A percentile compares a stretch with the other conserved stretches of the same genome.
These are phyloP conservation scores for Fragum fragum DNA, from an alignment of 2,888 invertebrate genomes.

Conservation along the genomic window DNA sequence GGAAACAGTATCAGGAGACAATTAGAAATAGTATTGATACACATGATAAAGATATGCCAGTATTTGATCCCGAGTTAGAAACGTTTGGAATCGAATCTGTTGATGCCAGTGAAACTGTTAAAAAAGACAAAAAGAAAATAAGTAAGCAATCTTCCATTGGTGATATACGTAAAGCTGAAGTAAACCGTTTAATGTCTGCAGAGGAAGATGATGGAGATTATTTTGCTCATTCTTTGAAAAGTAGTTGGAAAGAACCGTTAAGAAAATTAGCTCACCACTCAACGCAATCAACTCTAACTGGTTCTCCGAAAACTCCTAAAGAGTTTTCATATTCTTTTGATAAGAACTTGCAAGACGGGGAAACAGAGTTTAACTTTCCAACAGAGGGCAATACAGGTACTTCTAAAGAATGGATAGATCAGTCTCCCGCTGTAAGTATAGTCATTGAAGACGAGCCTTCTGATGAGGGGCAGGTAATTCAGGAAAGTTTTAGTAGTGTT, in stretches of 20 bases:
- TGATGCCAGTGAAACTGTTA: not conserved
- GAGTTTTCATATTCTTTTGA: slow-evolving; percentile 56
- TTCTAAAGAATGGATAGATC: slow-evolving; percentile 11
- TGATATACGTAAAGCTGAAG: slow-evolving; percentile 67
- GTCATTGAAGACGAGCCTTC: slow-evolving; percentile 39
- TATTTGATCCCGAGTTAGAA: slow-evolving; percentile 43
- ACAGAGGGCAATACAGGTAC: not conserved
- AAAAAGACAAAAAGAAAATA: slow-evolving; percentile 7
- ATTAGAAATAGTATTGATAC: slow-evolving; percentile 58
- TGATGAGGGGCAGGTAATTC: not conserved
- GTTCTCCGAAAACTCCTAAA: slow-evolving; percentile 52
- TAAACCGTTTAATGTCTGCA: slow-evolving; percentile 62
- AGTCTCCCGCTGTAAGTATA: slow-evolving; percentile 46
- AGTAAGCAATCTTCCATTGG: slow-evolving; percentile 38
- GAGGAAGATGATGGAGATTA: slow-evolving; percentile 74
- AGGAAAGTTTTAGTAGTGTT: not conserved
- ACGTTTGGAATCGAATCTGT: not conserved
- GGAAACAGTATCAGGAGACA: slow-evolving; percentile 60
- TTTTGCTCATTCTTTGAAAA: slow-evolving; percentile 43
- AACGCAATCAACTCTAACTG: slow-evolving; percentile 58
- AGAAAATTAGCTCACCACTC: slow-evolving; percentile 52
- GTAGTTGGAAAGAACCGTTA: slow-evolving; percentile 19
- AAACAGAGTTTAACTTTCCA: slow-evolving; percentile 48
- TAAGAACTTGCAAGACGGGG: slow-evolving; percentile 43
- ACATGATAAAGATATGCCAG: slow-evolving; percentile 49